Percentiles rank a stretch among this genome's conserved stretches.
These are phyloP conservation scores for Vanessa atalanta DNA, from an alignment of 1,140 invertebrate species.

Conservation along the genomic window DNA sequence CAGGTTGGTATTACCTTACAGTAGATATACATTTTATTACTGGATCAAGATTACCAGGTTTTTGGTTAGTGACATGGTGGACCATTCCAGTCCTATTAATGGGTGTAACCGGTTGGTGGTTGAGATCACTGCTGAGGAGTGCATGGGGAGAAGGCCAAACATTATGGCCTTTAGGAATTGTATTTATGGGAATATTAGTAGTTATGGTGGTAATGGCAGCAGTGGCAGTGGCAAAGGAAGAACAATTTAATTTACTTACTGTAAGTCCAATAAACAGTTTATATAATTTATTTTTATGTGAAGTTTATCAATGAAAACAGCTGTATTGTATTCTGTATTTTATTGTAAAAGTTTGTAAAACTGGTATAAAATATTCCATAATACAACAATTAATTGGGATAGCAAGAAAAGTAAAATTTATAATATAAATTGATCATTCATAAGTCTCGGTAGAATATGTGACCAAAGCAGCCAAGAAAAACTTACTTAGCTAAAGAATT, in stretches of 20 bases:
- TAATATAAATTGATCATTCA: no score
- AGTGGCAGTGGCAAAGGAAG: conserved; percentile 70
- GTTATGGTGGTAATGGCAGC: conserved; percentile 65
- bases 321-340: not conserved
- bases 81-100: conserved; percentile 55
- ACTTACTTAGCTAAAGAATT: no score
- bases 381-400: not conserved
- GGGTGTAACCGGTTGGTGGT: conserved; percentile 69
- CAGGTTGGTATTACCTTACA: conserved; percentile 68
- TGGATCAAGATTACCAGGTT: conserved; percentile 56
- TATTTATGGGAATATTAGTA: conserved; percentile 59
- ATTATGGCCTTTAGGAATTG: conserved; percentile 64
- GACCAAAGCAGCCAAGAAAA: no score
- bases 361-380: not conserved
- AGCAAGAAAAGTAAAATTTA: no score
- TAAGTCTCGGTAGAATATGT: no score
- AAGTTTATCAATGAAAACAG: no score
- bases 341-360: not conserved
- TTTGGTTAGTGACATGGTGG: conserved; percentile 66
- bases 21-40: conserved; percentile 71
- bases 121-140: conserved; percentile 49
- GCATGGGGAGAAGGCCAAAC: conserved; percentile 52
- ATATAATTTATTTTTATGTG: not conserved
- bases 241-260: conserved; percentile 70
- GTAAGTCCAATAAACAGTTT: conserved; percentile 44